Percentiles rank a stretch among this genome's conserved stretches.
Conservation (phyloP, 2,797 vertebrate genomes). For the Dicrostonyx torquatus region DNA sequence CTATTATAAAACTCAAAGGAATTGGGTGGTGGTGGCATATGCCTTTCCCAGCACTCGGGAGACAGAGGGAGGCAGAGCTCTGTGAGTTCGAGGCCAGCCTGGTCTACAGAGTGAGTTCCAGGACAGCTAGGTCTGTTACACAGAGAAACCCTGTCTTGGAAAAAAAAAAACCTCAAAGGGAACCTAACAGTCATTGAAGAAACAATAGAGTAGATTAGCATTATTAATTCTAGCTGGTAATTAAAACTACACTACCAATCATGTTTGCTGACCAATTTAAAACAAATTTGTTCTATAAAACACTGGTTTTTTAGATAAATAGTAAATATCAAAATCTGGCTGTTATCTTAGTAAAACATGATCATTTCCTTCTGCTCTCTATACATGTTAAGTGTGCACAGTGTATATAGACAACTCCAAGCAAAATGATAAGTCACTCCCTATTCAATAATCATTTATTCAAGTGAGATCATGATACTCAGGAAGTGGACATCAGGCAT, state of each 20-base stretch:
- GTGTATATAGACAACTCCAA: not conserved
- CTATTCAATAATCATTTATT: slow-evolving; percentile 15
- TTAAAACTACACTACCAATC: not conserved
- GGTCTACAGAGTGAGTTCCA: too few relatives aligned
- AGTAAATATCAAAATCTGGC: not conserved
- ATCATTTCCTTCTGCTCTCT: not conserved
- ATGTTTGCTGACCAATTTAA: not conserved
- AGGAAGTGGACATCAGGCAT: not conserved
- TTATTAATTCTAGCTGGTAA: not conserved
- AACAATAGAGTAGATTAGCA: not conserved
- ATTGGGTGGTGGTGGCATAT: too few relatives aligned
- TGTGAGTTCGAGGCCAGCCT: too few relatives aligned
- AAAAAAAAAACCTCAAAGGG: not conserved
- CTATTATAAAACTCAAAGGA: slow-evolving; percentile 27
- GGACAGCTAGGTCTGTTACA: too few relatives aligned
- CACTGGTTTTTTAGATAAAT: not conserved
- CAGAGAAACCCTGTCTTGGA: too few relatives aligned
- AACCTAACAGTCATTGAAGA: not conserved
- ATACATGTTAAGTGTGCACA: not conserved
- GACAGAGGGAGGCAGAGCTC: too few relatives aligned
- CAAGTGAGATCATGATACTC: not conserved
- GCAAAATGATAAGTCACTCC: not conserved
- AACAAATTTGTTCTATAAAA: not conserved
- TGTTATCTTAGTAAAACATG: not conserved
- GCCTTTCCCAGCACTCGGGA: too few relatives aligned